Percentiles rank a stretch among this genome's conserved stretches.
phyloP scores from a whole-genome alignment of 2,113 vertebrate species.

The Dunckerocampus dactyliophorus region DNA sequence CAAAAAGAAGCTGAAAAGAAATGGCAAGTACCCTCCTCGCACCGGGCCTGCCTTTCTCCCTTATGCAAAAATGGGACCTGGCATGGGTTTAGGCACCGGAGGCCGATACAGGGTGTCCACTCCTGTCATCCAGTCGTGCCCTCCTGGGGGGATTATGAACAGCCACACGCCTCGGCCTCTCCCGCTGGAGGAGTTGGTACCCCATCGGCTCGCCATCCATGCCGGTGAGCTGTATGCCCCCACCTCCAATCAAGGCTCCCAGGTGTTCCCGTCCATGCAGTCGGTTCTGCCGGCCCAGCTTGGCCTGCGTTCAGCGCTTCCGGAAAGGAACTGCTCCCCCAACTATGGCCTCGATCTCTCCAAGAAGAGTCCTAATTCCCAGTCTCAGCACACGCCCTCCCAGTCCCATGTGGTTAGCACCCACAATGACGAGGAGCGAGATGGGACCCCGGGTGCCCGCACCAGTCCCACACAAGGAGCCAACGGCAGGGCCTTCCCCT shows the following conservation, averaged over 20 bases:
- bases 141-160: slow-evolving; percentile 69
- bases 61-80: slow-evolving; percentile 76
- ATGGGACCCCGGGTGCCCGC: slow-evolving; percentile 70
- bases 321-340: slow-evolving; percentile 85
- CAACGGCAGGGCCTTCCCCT: slow-evolving; percentile 71
- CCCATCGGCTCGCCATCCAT: slow-evolving; percentile 80
- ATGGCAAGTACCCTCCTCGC: slow-evolving; percentile 87
- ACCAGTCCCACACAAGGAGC: slow-evolving; percentile 73
- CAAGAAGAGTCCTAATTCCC: slow-evolving; percentile 90
- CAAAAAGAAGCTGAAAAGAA: slow-evolving; percentile 93
- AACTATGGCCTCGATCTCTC: slow-evolving; percentile 93
- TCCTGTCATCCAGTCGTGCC: slow-evolving; percentile 92
- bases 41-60: slow-evolving; percentile 79
- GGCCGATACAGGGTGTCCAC: slow-evolving; percentile 82
- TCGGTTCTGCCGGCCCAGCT: slow-evolving; percentile 73
- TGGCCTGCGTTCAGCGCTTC: slow-evolving; percentile 60
- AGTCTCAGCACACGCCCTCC: slow-evolving; percentile 62
- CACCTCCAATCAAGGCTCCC: slow-evolving; percentile 73
- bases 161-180: slow-evolving; percentile 68
- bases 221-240: slow-evolving; percentile 88
- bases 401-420: slow-evolving; percentile 71
- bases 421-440: slow-evolving; percentile 71
- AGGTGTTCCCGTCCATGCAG: slow-evolving; percentile 75
- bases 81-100: slow-evolving; percentile 60
- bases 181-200: slow-evolving; percentile 71